Conservation (phyloP, 2,888 invertebrate genomes). For the Masnerella sp. region DNA sequence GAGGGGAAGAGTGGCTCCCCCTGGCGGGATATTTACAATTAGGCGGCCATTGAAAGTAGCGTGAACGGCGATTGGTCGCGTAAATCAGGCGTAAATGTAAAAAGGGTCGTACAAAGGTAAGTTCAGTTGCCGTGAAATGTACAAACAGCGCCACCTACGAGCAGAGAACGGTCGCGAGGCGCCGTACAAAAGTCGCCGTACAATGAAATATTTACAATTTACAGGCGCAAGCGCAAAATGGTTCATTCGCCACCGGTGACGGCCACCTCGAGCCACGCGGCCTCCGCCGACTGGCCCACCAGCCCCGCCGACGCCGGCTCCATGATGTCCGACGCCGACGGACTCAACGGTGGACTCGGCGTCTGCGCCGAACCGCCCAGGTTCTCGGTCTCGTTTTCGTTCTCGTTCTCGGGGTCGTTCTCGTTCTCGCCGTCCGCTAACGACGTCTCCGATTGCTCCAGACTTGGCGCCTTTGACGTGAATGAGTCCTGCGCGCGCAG, state of each 20-base stretch:
- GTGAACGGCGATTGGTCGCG: too few species aligned
- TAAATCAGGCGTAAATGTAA: slow-evolving; percentile 4
- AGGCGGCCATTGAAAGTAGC: slow-evolving; percentile 29
- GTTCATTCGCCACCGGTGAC: slow-evolving; percentile 79
- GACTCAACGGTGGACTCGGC: slow-evolving; percentile 77
- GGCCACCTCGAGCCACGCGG: slow-evolving; percentile 79
- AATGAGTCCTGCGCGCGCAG: slow-evolving; percentile 72
- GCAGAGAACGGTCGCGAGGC: slow-evolving; percentile 1
- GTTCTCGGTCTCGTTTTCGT: slow-evolving; percentile 69
- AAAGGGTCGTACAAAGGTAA: slow-evolving; percentile 41
- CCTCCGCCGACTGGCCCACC: slow-evolving; percentile 74
- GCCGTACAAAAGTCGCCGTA: slow-evolving; percentile 36
- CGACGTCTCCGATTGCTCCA: slow-evolving; percentile 70
- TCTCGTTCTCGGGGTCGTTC: slow-evolving; percentile 71
- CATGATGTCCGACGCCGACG: slow-evolving; percentile 76
- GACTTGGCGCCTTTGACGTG: slow-evolving; percentile 68
- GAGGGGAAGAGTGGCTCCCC: slow-evolving; percentile 11
- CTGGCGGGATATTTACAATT: slow-evolving; percentile 34
- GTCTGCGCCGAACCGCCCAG: slow-evolving; percentile 72
- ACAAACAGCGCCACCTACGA: slow-evolving; percentile 52
- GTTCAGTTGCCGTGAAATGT: slow-evolving; percentile 57
- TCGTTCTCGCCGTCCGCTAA: slow-evolving; percentile 71
- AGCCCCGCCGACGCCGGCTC: slow-evolving; percentile 68
- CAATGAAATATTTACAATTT: slow-evolving; percentile 18
- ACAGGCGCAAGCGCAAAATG: not conserved